Evolutionary conservation across 2,113 vertebrate species (phyloP).

Genomic region (Limnothrissa miodon): DNA sequence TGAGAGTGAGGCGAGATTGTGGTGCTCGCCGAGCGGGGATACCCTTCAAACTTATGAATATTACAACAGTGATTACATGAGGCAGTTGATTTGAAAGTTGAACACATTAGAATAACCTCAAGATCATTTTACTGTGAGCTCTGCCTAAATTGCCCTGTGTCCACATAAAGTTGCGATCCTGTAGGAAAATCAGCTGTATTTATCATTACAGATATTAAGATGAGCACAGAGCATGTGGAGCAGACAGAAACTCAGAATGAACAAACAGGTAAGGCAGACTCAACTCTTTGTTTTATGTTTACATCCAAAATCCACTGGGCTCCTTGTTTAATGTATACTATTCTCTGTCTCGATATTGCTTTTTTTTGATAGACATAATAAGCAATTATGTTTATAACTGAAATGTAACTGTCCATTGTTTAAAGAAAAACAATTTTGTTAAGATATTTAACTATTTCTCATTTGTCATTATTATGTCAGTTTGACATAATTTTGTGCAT

Average conservation of each 20-base stretch:
- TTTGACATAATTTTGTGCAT: too few relatives aligned
- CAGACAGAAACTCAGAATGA: conserved; percentile 75
- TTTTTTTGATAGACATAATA: too few relatives aligned
- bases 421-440: too few relatives aligned
- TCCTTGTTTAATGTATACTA: background rate
- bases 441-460: too few relatives aligned
- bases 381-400: too few relatives aligned
- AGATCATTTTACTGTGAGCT: conserved; percentile 79
- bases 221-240: conserved; percentile 87
- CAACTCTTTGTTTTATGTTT: conserved; percentile 17
- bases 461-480: too few relatives aligned
- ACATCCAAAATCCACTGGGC: background rate
- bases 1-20: conserved; percentile 37
- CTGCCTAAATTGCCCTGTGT: conserved; percentile 71
- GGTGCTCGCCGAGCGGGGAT: conserved; percentile 44
- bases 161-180: conserved; percentile 76
- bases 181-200: conserved; percentile 88
- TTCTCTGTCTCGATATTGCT: background rate
- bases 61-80: conserved; percentile 73
- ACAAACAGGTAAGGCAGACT: conserved; percentile 80
- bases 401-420: too few relatives aligned
- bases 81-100: conserved; percentile 79
- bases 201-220: conserved; percentile 90
- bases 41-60: conserved; percentile 80
- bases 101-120: conserved; percentile 84